Base-by-base conservation (phyloP, 2,113 vertebrate genomes). In the Ancistrus triradiatus region DNA sequence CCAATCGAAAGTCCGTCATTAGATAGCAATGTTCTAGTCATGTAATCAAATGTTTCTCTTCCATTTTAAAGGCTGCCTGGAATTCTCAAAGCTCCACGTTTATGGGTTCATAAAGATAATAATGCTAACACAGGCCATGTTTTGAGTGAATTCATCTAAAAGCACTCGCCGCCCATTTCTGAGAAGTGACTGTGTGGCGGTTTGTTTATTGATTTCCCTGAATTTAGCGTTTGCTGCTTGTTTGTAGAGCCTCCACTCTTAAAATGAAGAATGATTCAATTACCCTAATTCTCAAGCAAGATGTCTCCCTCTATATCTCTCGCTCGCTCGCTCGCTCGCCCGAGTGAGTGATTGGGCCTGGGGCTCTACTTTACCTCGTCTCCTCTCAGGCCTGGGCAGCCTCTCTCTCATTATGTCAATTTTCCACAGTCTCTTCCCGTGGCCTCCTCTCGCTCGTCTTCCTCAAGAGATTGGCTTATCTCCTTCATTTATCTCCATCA, bases 181-280 rank as follows among this genome's bases (percentile, higher is more conserved):
- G 24, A 38, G 21, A 22, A 6, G 35, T 38, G 40, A 17, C 40
- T n/a, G n/a, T n/a, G n/a, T n/a, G n/a, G n/a, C n/a, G n/a, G n/a
- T n/a, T n/a, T n/a, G n/a, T n/a, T n/a, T n/a, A n/a, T n/a, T n/a
- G n/a, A n/a, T 31, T 4, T 14, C 4, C 11, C 68, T 64, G 25
- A 57, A 66, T 60, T 24, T 25, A 21, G 18, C 43, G 53, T 58
- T n/a, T 51, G 18, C 49, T 35, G 28, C 40, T 74, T 6, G 18
- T 4, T 27, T 33, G 38, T 18, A 31, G 52, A 56, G 59, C 66
- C 72, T 24, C 24, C 37, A 27, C 17, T 38, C 37, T 35, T 66
- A 64, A 63, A 14, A 56, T 56, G 27, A 75, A 52, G 65, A 63
- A 73, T 74, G 68, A 58, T 68, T 70, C 42, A 44, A 22, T 56